Percentiles rank a stretch among this genome's conserved stretches.
phyloP scores from a whole-genome alignment of 2,113 vertebrate genomes.

The Tringa solitaria region DNA sequence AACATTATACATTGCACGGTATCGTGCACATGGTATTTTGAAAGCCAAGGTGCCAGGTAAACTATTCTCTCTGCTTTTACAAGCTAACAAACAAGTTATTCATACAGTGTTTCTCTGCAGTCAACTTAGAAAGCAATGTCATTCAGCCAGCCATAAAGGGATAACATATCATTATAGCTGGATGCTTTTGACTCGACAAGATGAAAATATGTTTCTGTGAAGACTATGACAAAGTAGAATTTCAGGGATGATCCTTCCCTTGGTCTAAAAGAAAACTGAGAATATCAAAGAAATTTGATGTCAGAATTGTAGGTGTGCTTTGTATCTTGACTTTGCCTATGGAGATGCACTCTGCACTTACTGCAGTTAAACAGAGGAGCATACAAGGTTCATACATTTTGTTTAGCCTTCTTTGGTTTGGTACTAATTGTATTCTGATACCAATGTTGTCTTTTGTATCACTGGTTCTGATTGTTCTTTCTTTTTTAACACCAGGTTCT shows the following conservation, averaged over 20 bases:
- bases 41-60: not conserved
- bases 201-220: not conserved
- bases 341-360: not conserved
- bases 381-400: not conserved
- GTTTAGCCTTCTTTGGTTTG: not conserved
- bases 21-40: not conserved
- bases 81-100: not conserved
- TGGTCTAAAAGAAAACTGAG: not conserved
- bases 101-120: not conserved
- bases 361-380: not conserved
- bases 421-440: not conserved
- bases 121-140: not conserved
- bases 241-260: not conserved
- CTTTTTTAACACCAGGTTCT: not conserved
- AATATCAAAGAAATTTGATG: not conserved
- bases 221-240: not conserved
- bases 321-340: not conserved
- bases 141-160: not conserved
- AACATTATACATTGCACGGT: not conserved
- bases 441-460: not conserved
- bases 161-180: not conserved
- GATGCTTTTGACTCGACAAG: not conserved
- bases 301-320: not conserved
- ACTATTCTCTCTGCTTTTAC: not conserved
- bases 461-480: not conserved